Conservation (phyloP, 1,140 invertebrate genomes). For the Dreissena rostriformis region DNA sequence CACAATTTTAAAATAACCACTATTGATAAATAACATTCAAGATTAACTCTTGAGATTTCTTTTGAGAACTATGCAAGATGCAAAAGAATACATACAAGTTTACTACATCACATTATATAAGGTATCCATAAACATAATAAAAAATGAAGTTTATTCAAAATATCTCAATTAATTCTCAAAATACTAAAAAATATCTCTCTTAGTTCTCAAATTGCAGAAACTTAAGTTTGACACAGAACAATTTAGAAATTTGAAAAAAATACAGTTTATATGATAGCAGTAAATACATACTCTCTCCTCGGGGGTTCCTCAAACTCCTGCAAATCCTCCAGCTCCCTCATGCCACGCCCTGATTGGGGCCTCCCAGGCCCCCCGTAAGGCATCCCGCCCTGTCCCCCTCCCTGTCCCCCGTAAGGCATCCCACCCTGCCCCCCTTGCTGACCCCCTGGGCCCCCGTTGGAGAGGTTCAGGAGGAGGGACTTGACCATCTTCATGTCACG, state of each 20-base stretch:
- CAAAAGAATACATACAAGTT: no score
- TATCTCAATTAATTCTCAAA: no score
- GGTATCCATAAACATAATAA: no score
- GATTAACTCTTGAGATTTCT: no score
- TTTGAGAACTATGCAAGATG: no score
- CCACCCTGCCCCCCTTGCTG: background rate
- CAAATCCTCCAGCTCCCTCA: background rate
- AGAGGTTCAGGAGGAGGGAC: constrained; percentile 54
- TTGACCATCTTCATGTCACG: constrained; percentile 62
- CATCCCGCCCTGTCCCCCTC: background rate
- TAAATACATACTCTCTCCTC: background rate
- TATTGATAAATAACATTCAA: no score
- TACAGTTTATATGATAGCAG: background rate
- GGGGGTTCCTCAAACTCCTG: background rate
- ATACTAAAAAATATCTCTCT: background rate
- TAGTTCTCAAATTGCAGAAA: background rate
- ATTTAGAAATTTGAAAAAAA: background rate
- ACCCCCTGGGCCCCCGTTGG: background rate
- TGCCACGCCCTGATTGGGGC: background rate
- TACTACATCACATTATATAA: no score
- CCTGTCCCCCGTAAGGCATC: background rate
- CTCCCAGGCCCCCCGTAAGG: background rate
- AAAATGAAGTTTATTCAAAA: no score
- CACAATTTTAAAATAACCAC: no score
- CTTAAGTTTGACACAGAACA: background rate